Conservation (phyloP, 2,888 invertebrate genomes). For the Schizotus pectinicornis region DNA sequence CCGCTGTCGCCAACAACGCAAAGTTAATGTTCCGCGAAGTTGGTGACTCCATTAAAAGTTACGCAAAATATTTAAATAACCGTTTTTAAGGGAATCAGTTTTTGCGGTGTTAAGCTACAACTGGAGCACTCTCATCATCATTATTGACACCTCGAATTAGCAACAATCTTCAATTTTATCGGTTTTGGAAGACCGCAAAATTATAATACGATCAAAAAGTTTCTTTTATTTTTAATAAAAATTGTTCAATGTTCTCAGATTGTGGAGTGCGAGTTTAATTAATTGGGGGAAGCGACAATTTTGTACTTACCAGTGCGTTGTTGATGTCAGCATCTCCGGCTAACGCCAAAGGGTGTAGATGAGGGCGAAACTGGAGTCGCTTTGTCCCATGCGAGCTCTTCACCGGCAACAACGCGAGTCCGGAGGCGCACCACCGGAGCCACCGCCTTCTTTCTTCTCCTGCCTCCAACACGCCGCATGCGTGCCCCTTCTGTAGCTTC, state of each 20-base stretch:
- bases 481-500: constrained; percentile 30
- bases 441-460: constrained; percentile 16
- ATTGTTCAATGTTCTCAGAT: not conserved
- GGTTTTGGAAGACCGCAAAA: not conserved
- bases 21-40: too few species aligned
- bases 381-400: constrained; percentile 60
- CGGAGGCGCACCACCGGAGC: constrained; percentile 13
- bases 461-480: constrained; percentile 27
- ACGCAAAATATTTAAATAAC: too few species aligned
- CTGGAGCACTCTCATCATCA: too few species aligned
- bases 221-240: too few species aligned
- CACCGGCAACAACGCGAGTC: constrained; percentile 18
- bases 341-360: constrained; percentile 62
- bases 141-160: too few species aligned
- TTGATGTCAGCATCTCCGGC: constrained; percentile 42
- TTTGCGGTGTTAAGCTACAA: too few species aligned
- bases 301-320: constrained; percentile 32
- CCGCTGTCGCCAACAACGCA: too few species aligned
- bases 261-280: too few species aligned
- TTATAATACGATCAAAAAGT: too few species aligned
- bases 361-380: constrained; percentile 63
- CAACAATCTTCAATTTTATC: not conserved
- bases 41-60: too few species aligned
- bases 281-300: not conserved
- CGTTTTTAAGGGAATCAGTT: too few species aligned